Evolutionary conservation across 2,888 invertebrate genomes (phyloP).

Genomic region (Melanargia galathea): DNA sequence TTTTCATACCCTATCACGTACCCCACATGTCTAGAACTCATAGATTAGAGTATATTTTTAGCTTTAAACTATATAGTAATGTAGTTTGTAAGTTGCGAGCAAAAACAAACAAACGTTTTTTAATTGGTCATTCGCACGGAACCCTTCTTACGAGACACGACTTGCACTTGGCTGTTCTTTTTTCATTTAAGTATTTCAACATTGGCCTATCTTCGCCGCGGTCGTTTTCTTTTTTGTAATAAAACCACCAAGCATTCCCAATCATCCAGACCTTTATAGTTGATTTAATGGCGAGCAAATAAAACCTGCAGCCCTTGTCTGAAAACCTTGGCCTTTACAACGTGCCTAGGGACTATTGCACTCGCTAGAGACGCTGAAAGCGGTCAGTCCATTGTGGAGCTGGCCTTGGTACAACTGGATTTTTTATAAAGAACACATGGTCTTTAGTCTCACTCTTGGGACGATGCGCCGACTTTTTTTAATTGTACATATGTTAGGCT

Average conservation of each 20-base stretch:
- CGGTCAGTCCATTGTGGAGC: conserved; percentile 11
- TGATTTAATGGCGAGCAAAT: conserved; percentile 30
- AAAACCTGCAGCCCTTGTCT: conserved; percentile 35
- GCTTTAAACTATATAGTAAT: no score
- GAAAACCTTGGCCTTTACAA: conserved; percentile 52
- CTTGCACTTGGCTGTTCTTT: background rate
- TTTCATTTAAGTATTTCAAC: conserved; percentile 17
- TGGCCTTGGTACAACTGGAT: conserved; percentile 15
- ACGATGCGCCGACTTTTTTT: background rate
- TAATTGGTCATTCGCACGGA: no score
- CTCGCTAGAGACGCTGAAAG: conserved; percentile 30
- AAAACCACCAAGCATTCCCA: conserved; percentile 8
- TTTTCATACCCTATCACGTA: no score
- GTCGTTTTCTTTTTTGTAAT: background rate
- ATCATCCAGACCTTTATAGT: conserved; percentile 27
- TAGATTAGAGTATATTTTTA: no score
- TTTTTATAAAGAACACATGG: conserved; percentile 1
- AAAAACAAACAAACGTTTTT: no score
- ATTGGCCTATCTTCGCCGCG: background rate
- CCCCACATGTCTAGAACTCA: no score
- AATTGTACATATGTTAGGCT: no score
- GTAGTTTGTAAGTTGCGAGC: no score
- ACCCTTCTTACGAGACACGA: no score
- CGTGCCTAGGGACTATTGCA: conserved; percentile 45
- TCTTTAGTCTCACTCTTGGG: background rate